phyloP scores from a whole-genome alignment of 1,140 invertebrate species.

The Drosophila grimshawi region DNA sequence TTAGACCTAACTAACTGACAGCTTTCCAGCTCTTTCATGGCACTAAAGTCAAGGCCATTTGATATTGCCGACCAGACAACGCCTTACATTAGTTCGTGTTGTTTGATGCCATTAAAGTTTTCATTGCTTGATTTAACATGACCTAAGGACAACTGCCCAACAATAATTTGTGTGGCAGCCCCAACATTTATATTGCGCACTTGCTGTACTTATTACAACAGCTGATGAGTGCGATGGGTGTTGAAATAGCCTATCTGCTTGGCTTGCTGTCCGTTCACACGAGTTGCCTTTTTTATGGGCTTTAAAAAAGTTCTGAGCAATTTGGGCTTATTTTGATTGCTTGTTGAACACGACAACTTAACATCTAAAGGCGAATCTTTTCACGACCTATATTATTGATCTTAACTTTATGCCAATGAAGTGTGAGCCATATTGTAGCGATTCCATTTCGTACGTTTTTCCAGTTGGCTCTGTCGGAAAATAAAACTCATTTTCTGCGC shows the following conservation, averaged over 20 bases:
- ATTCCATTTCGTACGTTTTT: not conserved
- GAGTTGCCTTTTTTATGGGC: conserved; percentile 54
- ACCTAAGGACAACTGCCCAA: conserved; percentile 21
- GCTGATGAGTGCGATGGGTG: conserved; percentile 12
- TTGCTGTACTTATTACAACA: conserved; percentile 18
- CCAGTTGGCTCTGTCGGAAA: conserved; percentile 2
- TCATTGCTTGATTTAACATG: conserved; percentile 51
- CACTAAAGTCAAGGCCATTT: conserved; percentile 34
- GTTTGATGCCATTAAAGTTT: conserved; percentile 42
- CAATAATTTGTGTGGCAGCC: conserved; percentile 23
- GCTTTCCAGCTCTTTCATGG: conserved; percentile 7
- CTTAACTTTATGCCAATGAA: conserved; percentile 26
- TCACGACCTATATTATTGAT: conserved; percentile 47
- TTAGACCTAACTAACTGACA: conserved; percentile 15
- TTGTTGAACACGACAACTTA: conserved; percentile 53
- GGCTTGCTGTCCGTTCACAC: conserved; percentile 45
- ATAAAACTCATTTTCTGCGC: conserved; percentile 40
- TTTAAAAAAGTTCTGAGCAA: conserved; percentile 55
- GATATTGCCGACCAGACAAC: conserved; percentile 15
- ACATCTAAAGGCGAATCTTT: conserved; percentile 17
- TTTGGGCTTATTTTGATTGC: conserved; percentile 42
- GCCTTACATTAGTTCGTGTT: conserved; percentile 34
- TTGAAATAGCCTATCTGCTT: conserved; percentile 41
- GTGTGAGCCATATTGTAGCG: conserved; percentile 1
- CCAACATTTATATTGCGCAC: conserved; percentile 43